Evolutionary conservation across 2,797 vertebrate species (phyloP).

Genomic region (Cercopithecus mitis): DNA sequence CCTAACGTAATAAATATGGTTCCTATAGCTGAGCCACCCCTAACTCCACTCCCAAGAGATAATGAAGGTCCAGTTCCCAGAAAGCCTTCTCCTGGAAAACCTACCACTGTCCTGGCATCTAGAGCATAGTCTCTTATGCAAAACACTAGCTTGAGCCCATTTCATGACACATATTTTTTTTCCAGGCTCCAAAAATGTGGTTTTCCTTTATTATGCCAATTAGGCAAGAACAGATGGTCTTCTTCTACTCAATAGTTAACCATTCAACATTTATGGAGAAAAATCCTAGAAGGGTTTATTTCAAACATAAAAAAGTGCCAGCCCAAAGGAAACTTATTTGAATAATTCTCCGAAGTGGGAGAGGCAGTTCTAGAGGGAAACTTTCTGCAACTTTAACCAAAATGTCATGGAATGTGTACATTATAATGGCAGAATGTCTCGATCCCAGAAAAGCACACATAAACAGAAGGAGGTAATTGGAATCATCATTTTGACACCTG

Average conservation of each 20-base stretch:
- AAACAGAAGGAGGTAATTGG: slow-evolving; percentile 28
- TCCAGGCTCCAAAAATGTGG: slow-evolving; percentile 35
- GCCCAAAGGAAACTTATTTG: slow-evolving; percentile 32
- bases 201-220: slow-evolving; percentile 52
- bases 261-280: slow-evolving; percentile 13
- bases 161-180: slow-evolving; percentile 15
- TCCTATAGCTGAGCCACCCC: background rate
- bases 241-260: slow-evolving; percentile 51
- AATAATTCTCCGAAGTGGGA: background rate
- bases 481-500: slow-evolving; percentile 30
- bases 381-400: slow-evolving; percentile 4
- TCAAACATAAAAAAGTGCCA: slow-evolving; percentile 46
- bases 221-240: slow-evolving; percentile 61
- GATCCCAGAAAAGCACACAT: background rate
- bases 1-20: background rate
- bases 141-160: background rate
- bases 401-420: background rate
- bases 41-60: background rate
- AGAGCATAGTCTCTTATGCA: background rate
- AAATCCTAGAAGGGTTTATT: slow-evolving; percentile 58
- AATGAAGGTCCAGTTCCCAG: background rate
- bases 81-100: slow-evolving; percentile 10
- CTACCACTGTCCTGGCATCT: background rate
- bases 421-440: background rate
- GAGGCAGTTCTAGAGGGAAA: background rate